Evolutionary conservation across 37 sponge, comb jelly and placozoan species (phyloP).

Genomic region (Chondrilla cf. caribensis): DNA sequence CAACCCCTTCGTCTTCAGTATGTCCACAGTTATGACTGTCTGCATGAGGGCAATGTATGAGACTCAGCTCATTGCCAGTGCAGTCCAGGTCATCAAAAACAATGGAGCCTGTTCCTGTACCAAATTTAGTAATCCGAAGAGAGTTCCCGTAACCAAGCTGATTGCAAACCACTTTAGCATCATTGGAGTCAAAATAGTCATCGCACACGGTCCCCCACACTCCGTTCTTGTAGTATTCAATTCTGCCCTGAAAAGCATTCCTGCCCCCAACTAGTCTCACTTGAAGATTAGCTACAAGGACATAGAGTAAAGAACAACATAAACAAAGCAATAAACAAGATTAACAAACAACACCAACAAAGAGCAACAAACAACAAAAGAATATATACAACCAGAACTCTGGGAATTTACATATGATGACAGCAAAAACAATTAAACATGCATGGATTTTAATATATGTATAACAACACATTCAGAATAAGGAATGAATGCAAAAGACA

Average conservation of each 20-base stretch:
- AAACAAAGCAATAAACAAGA: too few species aligned
- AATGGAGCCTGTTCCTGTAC: background rate
- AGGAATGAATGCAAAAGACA: too few species aligned
- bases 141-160: constrained; percentile 22
- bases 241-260: constrained; percentile 8
- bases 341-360: too few species aligned
- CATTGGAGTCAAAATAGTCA: constrained; percentile 1
- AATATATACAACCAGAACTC: too few species aligned
- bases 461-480: too few species aligned
- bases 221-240: constrained; percentile 15
- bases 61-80: constrained; percentile 8
- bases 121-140: background rate
- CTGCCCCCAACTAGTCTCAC: constrained; percentile 16
- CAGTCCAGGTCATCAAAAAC: constrained; percentile 22
- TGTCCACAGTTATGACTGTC: constrained; percentile 9
- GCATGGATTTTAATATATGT: too few species aligned
- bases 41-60: background rate
- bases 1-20: constrained; percentile 13
- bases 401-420: too few species aligned
- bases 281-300: background rate
- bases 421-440: too few species aligned
- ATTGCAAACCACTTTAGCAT: constrained; percentile 19
- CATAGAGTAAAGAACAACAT: background rate
- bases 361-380: too few species aligned
- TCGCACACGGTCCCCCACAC: constrained; percentile 8